phyloP scores from a whole-genome alignment of 92 coral and sea anemone genomes.

The Phenganax marumi region DNA sequence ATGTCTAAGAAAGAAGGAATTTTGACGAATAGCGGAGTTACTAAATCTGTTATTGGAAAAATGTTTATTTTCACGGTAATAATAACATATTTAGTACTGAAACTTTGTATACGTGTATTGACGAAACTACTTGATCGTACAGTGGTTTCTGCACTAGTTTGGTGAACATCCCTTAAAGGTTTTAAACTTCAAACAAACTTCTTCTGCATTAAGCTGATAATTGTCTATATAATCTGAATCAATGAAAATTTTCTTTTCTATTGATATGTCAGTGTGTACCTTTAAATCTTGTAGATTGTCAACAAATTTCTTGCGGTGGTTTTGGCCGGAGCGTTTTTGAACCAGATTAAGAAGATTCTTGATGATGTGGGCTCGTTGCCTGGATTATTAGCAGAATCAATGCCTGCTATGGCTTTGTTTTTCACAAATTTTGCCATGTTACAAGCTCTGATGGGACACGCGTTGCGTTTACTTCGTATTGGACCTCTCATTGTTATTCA shows the following conservation, averaged over 20 bases:
- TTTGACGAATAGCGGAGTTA: slow-evolving; percentile 71
- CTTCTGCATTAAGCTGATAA: neutral
- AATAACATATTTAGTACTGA: neutral
- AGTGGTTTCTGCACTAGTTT: neutral
- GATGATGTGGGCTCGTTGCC: slow-evolving; percentile 63
- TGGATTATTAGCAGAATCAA: slow-evolving; percentile 64
- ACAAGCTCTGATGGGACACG: slow-evolving; percentile 63
- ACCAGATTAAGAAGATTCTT: slow-evolving; percentile 49
- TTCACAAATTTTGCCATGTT: slow-evolving; percentile 76
- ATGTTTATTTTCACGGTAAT: slow-evolving; percentile 84
- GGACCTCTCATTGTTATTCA: slow-evolving; percentile 72
- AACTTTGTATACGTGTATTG: neutral
- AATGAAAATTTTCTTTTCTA: neutral
- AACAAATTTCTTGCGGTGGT: slow-evolving; percentile 81
- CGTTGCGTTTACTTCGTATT: slow-evolving; percentile 75
- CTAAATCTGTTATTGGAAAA: slow-evolving; percentile 78
- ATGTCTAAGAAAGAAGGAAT: slow-evolving; percentile 78
- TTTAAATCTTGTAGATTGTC: slow-evolving; percentile 58
- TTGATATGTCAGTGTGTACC: neutral
- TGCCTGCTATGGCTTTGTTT: slow-evolving; percentile 83
- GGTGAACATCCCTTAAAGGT: too few relatives aligned
- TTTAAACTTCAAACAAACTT: too few relatives aligned
- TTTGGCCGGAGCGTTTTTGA: slow-evolving; percentile 70
- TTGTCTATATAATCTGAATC: too few relatives aligned
- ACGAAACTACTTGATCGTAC: neutral